Conservation (phyloP, 1,140 invertebrate genomes). For the Sarcophaga peregrina region DNA sequence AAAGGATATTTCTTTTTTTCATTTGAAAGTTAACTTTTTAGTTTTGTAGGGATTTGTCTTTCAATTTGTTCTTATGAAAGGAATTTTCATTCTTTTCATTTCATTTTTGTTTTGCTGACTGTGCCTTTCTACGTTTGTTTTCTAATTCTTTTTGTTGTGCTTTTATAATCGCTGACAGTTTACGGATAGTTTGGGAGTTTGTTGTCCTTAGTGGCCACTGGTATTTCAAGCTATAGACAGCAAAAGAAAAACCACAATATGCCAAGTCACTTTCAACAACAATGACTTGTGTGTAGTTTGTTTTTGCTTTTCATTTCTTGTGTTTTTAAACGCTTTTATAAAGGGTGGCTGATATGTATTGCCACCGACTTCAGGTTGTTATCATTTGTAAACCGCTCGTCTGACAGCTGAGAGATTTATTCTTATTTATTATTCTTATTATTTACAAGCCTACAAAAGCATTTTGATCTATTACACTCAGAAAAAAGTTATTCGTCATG, state of each 20-base stretch:
- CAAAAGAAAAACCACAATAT: neutral
- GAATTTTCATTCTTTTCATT: neutral
- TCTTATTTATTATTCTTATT: too few species aligned
- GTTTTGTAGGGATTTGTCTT: slow-evolving; percentile 38
- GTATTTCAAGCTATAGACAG: slow-evolving; percentile 22
- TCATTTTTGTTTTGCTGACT: slow-evolving; percentile 1
- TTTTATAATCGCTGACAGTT: slow-evolving; percentile 35
- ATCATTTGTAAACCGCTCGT: too few species aligned
- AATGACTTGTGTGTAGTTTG: neutral
- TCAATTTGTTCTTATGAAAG: slow-evolving; percentile 39
- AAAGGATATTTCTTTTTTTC: neutral
- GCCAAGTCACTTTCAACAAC: neutral
- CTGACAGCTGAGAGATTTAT: too few species aligned
- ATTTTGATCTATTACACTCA: too few species aligned
- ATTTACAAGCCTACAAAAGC: too few species aligned
- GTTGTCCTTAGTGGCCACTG: neutral
- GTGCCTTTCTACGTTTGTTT: neutral
- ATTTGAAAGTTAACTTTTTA: neutral
- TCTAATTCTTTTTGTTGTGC: neutral
- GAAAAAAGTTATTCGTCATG: too few species aligned
- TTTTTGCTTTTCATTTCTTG: neutral
- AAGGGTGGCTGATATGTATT: too few species aligned
- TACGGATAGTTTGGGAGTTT: slow-evolving; percentile 18
- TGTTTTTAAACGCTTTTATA: too few species aligned
- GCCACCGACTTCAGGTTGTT: too few species aligned